phyloP scores from a whole-genome alignment of 2,797 vertebrate genomes.

The Margarornis squamiger region DNA sequence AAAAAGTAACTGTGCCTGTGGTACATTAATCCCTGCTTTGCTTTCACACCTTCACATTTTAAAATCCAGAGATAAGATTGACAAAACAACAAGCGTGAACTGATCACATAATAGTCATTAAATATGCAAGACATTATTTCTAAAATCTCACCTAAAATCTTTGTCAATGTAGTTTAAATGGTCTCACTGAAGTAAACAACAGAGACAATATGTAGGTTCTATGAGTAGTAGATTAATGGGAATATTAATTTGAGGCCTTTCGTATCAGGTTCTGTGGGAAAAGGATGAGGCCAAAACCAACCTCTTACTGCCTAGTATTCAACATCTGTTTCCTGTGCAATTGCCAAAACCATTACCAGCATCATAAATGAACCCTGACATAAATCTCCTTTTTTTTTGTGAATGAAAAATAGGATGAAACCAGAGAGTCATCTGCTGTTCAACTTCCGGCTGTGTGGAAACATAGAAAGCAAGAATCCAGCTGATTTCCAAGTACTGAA shows the following conservation, averaged over 20 bases:
- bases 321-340: conserved; percentile 46
- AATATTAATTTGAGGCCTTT: neutral
- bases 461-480: neutral
- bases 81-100: neutral
- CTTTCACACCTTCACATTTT: neutral
- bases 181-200: neutral
- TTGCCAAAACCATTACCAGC: conserved; percentile 24
- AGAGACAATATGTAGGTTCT: neutral
- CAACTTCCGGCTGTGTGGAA: neutral
- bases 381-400: neutral
- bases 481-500: neutral
- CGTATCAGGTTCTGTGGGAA: conserved; percentile 1
- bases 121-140: neutral
- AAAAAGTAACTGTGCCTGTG: neutral
- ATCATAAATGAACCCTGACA: neutral
- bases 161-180: neutral
- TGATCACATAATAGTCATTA: neutral
- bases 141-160: neutral
- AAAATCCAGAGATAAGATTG: neutral
- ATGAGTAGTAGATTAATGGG: conserved; percentile 2
- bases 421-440: neutral
- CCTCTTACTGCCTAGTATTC: neutral
- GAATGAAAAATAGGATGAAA: conserved; percentile 18
- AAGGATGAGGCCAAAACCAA: conserved; percentile 1
- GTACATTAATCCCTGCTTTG: neutral